Conservation (phyloP, 1,140 invertebrate species). For the Acyrthosiphon pisum region DNA sequence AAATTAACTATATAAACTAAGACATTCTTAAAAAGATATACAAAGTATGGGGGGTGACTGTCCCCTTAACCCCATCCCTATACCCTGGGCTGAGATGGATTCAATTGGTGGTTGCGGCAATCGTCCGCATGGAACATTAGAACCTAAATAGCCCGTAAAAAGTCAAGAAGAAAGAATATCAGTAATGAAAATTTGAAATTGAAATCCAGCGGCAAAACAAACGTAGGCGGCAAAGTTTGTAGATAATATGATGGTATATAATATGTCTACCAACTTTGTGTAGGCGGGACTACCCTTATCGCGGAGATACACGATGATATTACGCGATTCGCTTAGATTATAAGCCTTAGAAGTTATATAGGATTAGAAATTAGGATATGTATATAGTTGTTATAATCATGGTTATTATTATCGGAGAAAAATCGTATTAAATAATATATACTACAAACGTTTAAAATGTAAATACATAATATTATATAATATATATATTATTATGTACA, state of each 20-base stretch:
- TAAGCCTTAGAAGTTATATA: neutral
- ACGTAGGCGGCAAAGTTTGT: neutral
- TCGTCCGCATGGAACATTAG: too few species aligned
- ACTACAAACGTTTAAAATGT: neutral
- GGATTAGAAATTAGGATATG: neutral
- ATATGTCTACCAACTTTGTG: neutral
- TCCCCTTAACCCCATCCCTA: too few species aligned
- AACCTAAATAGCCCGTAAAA: neutral
- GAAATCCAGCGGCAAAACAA: neutral
- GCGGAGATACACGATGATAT: neutral
- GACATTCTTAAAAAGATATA: too few species aligned
- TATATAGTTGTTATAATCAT: too few species aligned
- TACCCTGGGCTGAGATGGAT: too few species aligned
- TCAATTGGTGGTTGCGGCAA: too few species aligned
- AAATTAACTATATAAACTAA: too few species aligned
- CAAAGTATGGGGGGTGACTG: too few species aligned
- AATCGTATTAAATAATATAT: neutral
- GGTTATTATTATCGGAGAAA: neutral
- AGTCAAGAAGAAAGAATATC: neutral
- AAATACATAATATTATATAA: too few species aligned
- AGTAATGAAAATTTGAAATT: neutral
- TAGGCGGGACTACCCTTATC: neutral
- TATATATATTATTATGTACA: neutral
- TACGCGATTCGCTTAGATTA: neutral
- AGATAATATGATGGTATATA: neutral